These are phyloP conservation scores for Stomatorhinus ivindoensis DNA, from an alignment of 2,113 vertebrate genomes.

Conservation along the genomic window DNA sequence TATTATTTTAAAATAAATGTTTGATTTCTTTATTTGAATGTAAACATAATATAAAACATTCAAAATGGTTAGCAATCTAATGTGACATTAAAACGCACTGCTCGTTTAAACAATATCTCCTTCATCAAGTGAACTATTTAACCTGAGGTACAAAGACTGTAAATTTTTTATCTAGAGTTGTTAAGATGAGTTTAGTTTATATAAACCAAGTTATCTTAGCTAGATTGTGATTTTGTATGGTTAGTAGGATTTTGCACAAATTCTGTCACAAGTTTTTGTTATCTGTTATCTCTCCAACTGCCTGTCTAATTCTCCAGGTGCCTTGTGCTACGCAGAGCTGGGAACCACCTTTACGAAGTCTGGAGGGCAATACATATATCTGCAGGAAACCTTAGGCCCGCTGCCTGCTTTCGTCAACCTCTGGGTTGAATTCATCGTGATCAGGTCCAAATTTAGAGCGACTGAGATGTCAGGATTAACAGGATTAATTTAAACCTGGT, in stretches of 20 bases:
- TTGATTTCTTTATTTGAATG: not conserved
- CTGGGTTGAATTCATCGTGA: slow-evolving; percentile 75
- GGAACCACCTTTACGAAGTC: slow-evolving; percentile 80
- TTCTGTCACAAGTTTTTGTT: not conserved
- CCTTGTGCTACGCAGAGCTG: slow-evolving; percentile 78
- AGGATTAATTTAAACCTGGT: not conserved
- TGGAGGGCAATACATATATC: slow-evolving; percentile 77
- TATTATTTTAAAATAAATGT: too few species aligned
- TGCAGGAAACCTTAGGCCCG: slow-evolving; percentile 75
- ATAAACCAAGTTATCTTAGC: not conserved
- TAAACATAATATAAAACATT: not conserved
- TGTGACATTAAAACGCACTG: not conserved
- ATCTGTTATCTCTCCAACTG: not conserved
- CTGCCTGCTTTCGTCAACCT: slow-evolving; percentile 74
- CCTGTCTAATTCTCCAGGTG: slow-evolving; percentile 52
- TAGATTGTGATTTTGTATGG: not conserved
- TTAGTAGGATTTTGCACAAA: not conserved
- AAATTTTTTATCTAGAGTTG: not conserved
- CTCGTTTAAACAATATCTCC: not conserved
- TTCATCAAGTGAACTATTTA: not conserved
- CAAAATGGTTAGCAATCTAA: not conserved
- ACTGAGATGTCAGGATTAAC: not conserved
- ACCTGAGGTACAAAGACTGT: not conserved
- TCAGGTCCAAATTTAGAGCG: slow-evolving; percentile 55
- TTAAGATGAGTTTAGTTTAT: not conserved